phyloP scores from a whole-genome alignment of 1,140 invertebrate genomes.

The Colletes latitarsis region DNA sequence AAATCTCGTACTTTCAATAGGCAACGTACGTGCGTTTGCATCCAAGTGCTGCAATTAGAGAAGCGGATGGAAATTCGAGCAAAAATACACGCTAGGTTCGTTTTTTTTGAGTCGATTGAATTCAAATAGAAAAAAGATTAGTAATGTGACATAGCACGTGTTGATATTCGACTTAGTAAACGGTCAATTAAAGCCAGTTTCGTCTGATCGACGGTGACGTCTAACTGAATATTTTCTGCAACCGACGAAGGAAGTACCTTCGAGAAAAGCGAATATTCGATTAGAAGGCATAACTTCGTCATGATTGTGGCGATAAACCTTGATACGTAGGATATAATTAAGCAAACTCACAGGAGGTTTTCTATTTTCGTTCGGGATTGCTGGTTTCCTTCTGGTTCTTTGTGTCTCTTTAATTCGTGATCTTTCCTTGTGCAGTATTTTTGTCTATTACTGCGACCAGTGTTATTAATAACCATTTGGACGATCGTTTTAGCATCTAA shows the following conservation, averaged over 20 bases:
- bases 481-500: no score
- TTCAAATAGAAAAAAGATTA: background rate
- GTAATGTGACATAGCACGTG: background rate
- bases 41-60: background rate
- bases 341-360: background rate
- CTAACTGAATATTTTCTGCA: background rate
- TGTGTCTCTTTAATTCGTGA: background rate
- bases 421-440: no score
- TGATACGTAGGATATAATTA: background rate
- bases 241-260: background rate
- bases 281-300: no score
- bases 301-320: conserved; percentile 5
- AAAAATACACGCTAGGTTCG: background rate
- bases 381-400: background rate
- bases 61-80: background rate
- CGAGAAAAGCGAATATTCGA: background rate
- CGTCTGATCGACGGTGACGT: background rate
- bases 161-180: background rate
- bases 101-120: background rate
- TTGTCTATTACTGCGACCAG: no score
- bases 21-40: background rate
- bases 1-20: background rate
- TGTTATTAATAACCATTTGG: no score
- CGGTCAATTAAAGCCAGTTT: background rate
- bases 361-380: background rate